These are phyloP conservation scores for Melipona quadrifasciata DNA, from an alignment of 1,140 invertebrate genomes.

Conservation along the genomic window DNA sequence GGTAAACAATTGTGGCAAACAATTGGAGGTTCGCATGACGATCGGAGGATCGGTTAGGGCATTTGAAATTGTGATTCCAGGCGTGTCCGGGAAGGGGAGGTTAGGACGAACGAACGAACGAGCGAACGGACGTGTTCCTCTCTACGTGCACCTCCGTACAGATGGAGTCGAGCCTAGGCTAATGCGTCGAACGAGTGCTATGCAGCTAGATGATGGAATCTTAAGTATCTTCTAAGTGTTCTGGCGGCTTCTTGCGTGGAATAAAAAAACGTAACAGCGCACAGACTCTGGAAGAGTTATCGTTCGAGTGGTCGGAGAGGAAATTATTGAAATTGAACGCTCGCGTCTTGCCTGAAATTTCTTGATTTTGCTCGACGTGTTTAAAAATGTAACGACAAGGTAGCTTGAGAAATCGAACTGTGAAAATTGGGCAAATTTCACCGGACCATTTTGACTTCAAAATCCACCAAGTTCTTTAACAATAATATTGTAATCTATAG, in stretches of 20 bases:
- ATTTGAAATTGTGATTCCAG: conserved; percentile 75
- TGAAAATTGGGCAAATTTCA: no score
- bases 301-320: neutral
- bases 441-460: no score
- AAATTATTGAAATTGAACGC: neutral
- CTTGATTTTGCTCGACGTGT: neutral
- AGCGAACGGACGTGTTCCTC: conserved; percentile 42
- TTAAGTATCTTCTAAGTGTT: conserved; percentile 61
- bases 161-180: conserved; percentile 57
- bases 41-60: conserved; percentile 47
- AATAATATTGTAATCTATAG: no score
- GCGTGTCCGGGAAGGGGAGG: conserved; percentile 70
- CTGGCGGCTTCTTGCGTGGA: conserved; percentile 31
- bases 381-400: neutral
- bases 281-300: neutral
- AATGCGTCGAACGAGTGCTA: conserved; percentile 63
- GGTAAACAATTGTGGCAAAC: no score
- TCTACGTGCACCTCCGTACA: conserved; percentile 58
- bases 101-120: conserved; percentile 51
- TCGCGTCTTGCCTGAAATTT: neutral
- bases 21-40: neutral
- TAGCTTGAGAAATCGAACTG: no score
- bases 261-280: neutral
- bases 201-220: conserved; percentile 71
- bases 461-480: no score